Conservation (phyloP, 2,888 invertebrate species). For the Lasius fuliginosus region DNA sequence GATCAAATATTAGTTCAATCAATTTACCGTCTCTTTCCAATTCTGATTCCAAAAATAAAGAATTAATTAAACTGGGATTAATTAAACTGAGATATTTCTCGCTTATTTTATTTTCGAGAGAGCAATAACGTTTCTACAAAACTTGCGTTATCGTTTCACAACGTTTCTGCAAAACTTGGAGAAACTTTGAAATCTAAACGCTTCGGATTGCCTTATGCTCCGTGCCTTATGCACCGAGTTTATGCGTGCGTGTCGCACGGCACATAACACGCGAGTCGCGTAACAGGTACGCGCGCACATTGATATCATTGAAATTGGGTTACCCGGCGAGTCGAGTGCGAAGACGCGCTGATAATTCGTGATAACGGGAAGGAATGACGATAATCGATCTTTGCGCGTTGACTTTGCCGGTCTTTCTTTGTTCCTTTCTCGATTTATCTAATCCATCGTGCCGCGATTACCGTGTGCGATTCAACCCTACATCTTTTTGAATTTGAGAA, state of each 20-base stretch:
- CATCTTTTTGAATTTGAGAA: too few species aligned
- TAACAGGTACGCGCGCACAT: slow-evolving; percentile 44
- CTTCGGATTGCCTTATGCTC: not conserved
- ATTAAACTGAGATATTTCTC: not conserved
- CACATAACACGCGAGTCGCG: slow-evolving; percentile 39
- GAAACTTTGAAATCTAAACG: slow-evolving; percentile 39
- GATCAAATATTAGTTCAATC: not conserved
- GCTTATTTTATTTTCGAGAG: not conserved
- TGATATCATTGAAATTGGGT: slow-evolving; percentile 73
- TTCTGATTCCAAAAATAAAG: not conserved
- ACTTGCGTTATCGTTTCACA: slow-evolving; percentile 3
- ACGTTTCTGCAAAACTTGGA: not conserved
- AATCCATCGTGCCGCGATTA: slow-evolving; percentile 12
- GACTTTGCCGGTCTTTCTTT: slow-evolving; percentile 30
- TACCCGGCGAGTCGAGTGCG: slow-evolving; percentile 59
- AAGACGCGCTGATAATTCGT: slow-evolving; percentile 67
- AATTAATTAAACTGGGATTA: not conserved
- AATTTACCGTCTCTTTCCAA: not conserved
- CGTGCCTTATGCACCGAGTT: too few species aligned
- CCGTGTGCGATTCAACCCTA: not conserved
- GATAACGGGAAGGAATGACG: slow-evolving; percentile 66
- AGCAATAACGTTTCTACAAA: not conserved
- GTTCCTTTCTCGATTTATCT: not conserved
- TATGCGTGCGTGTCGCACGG: slow-evolving; percentile 45
- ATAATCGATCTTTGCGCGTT: slow-evolving; percentile 56